Evolutionary conservation across 2,888 invertebrate genomes (phyloP), one percentile per base, ranked within the genome.

Genomic region (Caenorhabditis sulstoni): DNA sequence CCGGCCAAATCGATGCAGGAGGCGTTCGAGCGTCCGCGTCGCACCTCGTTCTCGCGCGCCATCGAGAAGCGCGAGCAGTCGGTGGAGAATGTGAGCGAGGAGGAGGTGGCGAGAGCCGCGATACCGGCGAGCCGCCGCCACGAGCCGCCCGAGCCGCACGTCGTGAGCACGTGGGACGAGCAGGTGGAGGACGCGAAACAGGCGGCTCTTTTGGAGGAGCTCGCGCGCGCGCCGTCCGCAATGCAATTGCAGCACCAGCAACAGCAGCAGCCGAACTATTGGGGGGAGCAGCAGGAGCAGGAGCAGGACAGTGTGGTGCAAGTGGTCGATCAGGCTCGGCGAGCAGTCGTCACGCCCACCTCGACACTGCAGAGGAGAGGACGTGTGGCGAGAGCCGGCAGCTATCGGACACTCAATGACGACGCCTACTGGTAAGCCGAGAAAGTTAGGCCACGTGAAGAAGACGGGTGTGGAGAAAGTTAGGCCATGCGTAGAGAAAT

Each of bases 121-220:
- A 77, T 79, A 29, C 74, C 79, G 53, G 45, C 45, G 23, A 57
- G 62, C 68, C 45, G 77, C 76, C 50, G 70, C 76, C 73, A 53
- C 47, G 16, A 47, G 5, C 62, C 62, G 7, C 39, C 39, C 5
- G 52, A 67, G 11, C 53, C 52, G 9, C 52, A 71, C 66, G 68
- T 89, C 87, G 73, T 89, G 89, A 89, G 88, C 87, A 89, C 87
- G 73, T 89, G 89, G 89, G 88, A 87, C 55, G 82, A 85, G 37
- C 87, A 89, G 65, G 86, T 89, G 49, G 87, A 89, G 41, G 82
- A 84, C 59, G 84, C 87, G 14, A 82, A 83, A 70, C 81, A 85
- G 74, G 74, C 79, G 44, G 83, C 84, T 14, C 59, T 81, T 18
- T 57, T 82, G 23, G 81, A 85, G 39, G 82, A 85, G 29, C 71